Base-by-base conservation (phyloP, 2,797 vertebrate genomes). In the Rhynchonycteris naso region DNA sequence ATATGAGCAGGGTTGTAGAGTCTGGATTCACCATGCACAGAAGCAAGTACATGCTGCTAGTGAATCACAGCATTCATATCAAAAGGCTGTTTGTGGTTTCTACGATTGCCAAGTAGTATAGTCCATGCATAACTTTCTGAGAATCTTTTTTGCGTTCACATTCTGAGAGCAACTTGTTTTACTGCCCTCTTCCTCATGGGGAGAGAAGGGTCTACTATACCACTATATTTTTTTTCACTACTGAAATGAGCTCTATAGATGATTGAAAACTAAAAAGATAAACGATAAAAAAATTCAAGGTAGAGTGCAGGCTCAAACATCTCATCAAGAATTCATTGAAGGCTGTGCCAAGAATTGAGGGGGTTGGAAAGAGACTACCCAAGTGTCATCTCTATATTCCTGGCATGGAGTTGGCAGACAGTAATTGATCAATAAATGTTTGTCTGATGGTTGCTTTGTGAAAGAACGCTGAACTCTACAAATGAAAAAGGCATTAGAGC, bases 401-500 rank as follows among this genome's bases (percentile, higher is more conserved):
- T 89, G 54, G 26, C 56, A 63, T 33, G 28, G 43, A n/a, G 75
- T 10, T 75, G 43, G 47, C 52, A 75, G 35, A 28, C 52, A 35
- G 35, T 66, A 72, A 89, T 76, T 87, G 58, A 72, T 92, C 71
- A 80, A 16, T 95, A 87, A 79, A n/a, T 94, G 12, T 82, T 66
- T 91, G 28, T n/a, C 35, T 54, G 43, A 58, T 87, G 47, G n/a
- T 65, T 88, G 30, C 82, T 79, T 85, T 87, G 59, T 90, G 69
- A 90, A 82, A 74, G 54, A 94, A 76, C 65, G 30, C 35, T 71
- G n/a, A 69, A 80, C 61, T 43, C 79, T 63, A n/a, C 52, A 89
- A 65, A 43, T 74, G 75, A 26, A 72, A n/a, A n/a, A 69, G 16
- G 30, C 81, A 35, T 81, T 50, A 61, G 38, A 3, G 4, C 47